Evolutionary conservation across 2,888 invertebrate species (phyloP).

Genomic region (Adelognathus sp.): DNA sequence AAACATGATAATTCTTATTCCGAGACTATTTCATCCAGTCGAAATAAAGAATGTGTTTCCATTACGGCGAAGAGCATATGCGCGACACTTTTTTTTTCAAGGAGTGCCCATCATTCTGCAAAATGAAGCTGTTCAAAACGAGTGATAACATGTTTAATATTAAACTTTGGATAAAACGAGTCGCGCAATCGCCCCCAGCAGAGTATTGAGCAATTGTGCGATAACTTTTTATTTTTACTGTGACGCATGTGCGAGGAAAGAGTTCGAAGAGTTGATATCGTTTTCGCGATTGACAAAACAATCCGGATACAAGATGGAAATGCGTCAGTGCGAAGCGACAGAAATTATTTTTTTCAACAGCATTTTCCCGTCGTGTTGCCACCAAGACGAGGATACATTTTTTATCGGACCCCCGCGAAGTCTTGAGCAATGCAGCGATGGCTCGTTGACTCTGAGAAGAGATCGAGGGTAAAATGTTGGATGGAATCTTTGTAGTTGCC

Average conservation of each 20-base stretch:
- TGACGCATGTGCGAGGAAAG: slow-evolving; percentile 12
- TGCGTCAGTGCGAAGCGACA: neutral
- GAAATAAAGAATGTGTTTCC: no score
- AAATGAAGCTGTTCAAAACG: neutral
- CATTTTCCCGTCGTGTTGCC: no score
- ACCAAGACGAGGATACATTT: no score
- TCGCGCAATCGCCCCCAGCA: slow-evolving; percentile 31
- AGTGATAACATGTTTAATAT: slow-evolving; percentile 26
- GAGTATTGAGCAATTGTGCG: slow-evolving; percentile 29
- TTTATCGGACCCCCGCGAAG: neutral
- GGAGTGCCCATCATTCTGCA: neutral
- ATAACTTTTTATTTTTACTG: slow-evolving; percentile 28
- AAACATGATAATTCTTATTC: no score
- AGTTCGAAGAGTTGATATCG: neutral
- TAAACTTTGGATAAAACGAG: neutral
- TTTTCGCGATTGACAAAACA: neutral
- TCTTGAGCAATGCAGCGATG: neutral
- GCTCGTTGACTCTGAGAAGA: neutral
- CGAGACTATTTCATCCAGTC: no score
- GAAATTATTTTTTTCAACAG: neutral
- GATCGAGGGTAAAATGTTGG: neutral
- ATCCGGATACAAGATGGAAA: neutral
- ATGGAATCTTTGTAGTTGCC: no score
- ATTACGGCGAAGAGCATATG: neutral
- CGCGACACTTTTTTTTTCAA: neutral